A percentile compares a stretch with the other conserved stretches of the same genome.
Conservation (phyloP, 2,797 vertebrate species). For the Loriculus beryllinus region DNA sequence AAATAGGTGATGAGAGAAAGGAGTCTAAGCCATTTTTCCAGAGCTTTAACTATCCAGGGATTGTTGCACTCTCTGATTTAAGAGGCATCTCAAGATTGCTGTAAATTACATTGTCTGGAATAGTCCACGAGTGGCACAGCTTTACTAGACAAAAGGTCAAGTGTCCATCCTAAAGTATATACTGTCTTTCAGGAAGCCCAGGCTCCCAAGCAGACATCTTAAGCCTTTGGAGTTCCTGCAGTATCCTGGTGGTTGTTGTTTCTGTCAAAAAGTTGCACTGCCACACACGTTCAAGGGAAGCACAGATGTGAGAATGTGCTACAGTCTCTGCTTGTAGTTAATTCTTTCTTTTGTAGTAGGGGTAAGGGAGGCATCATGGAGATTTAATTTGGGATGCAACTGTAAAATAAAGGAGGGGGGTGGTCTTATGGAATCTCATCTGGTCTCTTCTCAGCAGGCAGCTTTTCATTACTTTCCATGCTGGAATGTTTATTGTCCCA, state of each 20-base stretch:
- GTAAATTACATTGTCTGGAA: not conserved
- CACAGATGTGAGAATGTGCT: not conserved
- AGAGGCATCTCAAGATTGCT: not conserved
- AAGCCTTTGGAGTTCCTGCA: not conserved
- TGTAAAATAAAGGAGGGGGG: conserved; percentile 9
- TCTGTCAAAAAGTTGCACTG: not conserved
- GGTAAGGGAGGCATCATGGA: not conserved
- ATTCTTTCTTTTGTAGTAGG: not conserved
- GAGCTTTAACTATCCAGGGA: not conserved
- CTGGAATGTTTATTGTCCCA: conserved; percentile 53
- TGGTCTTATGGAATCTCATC: conserved; percentile 32
- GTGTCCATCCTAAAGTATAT: not conserved
- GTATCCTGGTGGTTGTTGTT: not conserved
- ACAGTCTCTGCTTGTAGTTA: not conserved
- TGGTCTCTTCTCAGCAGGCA: conserved; percentile 55
- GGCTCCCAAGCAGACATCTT: not conserved
- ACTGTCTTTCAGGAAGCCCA: not conserved
- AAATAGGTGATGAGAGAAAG: not conserved
- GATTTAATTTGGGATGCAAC: conserved; percentile 30
- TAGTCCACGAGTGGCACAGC: not conserved
- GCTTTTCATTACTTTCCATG: conserved; percentile 59
- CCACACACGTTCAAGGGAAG: not conserved
- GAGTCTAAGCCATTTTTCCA: not conserved
- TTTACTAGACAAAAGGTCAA: not conserved
- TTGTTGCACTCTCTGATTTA: not conserved